Base-by-base conservation (phyloP, 1,140 invertebrate species). In the Dryas iulia region DNA sequence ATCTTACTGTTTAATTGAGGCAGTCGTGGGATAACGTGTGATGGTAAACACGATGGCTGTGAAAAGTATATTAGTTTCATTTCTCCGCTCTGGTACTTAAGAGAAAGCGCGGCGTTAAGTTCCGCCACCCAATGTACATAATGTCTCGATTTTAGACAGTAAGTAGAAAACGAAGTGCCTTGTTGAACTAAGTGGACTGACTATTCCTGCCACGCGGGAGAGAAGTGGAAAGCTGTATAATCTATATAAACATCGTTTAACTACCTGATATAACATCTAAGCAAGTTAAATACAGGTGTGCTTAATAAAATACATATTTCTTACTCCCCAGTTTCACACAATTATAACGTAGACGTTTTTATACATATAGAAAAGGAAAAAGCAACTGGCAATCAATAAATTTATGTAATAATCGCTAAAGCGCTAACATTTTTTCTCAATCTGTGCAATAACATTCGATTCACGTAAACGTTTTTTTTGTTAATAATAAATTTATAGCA, bases 401-500 rank as follows among this genome's bases (percentile, higher is more conserved):
- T 31, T 33, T 59, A 61, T 53, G 39, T 8, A 31, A 18, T n/a
- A 61, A 54, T 59, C 65, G n/a, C 54, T 18, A 23, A 25, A 54
- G 28, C 3, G 28, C 8, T 57, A 28, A 28, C 3, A 39, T 33
- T 33, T 60, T 60, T 60, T 67, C 24, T 23, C 11, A 18, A 60
- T 67, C 39, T 63, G 23, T 33, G 47, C 12, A 12, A 14, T 59
- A 28, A 26, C 24, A 64, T 31, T 28, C 21, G 28, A 35, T 28
- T 24, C 8, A 39, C 21, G 33, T 47, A 21, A 21, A 21, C 23
- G 12, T 71, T 65, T 71, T 59, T 60, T 61, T 10, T 58, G 25
- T 56, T 47, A 56, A 66, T 71, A 14, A 69, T 69, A 73, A 69
- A 69, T 73, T 73, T 35, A 66, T 66, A 69, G 52, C 71, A 69